Evolutionary conservation across 2,888 invertebrate species (phyloP).

Genomic region (Nineta flava): DNA sequence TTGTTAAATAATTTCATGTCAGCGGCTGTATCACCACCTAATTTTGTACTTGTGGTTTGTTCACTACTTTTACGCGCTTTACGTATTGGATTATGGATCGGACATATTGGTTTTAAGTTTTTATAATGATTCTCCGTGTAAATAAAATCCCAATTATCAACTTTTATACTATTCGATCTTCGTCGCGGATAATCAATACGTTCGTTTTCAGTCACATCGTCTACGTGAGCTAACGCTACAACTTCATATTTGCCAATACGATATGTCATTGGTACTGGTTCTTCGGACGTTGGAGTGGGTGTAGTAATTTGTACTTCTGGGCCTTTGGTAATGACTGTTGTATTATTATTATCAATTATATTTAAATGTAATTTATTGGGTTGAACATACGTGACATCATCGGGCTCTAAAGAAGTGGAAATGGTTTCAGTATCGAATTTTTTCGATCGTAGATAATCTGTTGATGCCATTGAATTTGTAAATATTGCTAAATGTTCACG

Average conservation of each 20-base stretch:
- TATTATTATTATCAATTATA: background rate
- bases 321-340: constrained; percentile 10
- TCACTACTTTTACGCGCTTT: background rate
- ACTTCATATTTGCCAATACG: constrained; percentile 22
- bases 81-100: constrained; percentile 10
- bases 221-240: constrained; percentile 22
- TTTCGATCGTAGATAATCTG: constrained; percentile 17
- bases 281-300: constrained; percentile 1
- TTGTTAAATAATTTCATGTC: constrained; percentile 12
- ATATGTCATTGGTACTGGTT: constrained; percentile 2
- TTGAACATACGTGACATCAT: constrained; percentile 16
- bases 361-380: background rate
- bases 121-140: constrained; percentile 19
- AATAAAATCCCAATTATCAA: constrained; percentile 26
- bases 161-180: constrained; percentile 22
- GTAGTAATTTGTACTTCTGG: constrained; percentile 6
- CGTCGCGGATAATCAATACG: constrained; percentile 12
- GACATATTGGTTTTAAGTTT: constrained; percentile 8
- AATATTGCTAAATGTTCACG: constrained; percentile 21
- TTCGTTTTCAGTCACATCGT: constrained; percentile 12
- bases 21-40: constrained; percentile 3
- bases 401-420: constrained; percentile 25
- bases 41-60: constrained; percentile 5
- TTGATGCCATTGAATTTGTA: constrained; percentile 10
- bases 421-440: constrained; percentile 24